Conservation (phyloP, 2,797 vertebrate species). For the Staurois parvus region DNA sequence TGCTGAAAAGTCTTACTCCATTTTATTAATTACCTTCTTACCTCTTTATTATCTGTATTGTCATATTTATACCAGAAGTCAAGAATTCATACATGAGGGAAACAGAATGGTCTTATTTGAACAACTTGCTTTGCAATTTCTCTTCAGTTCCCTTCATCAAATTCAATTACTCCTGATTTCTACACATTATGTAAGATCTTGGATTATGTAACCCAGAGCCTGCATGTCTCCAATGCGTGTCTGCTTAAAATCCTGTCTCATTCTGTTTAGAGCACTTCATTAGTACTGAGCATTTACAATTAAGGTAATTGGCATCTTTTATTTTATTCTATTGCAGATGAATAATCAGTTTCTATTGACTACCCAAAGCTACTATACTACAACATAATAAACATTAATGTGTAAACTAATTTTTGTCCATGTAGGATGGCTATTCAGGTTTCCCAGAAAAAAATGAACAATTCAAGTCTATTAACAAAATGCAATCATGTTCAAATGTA, state of each 20-base stretch:
- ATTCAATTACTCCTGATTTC: conserved; percentile 26
- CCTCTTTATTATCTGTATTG: neutral
- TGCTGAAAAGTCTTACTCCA: neutral
- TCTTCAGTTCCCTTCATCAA: conserved; percentile 18
- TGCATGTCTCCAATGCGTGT: conserved; percentile 19
- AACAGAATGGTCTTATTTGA: neutral
- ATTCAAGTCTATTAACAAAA: too few relatives aligned
- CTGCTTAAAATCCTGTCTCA: conserved; percentile 21
- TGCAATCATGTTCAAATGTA: too few relatives aligned
- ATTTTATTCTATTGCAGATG: neutral
- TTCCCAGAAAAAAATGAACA: neutral
- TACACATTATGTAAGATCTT: conserved; percentile 35
- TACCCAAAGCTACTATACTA: neutral
- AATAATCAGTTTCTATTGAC: conserved; percentile 1
- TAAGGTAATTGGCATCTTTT: conserved; percentile 10
- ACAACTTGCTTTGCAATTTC: neutral
- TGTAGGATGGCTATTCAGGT: neutral
- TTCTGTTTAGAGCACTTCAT: conserved; percentile 25
- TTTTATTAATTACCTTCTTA: neutral
- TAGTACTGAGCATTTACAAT: conserved; percentile 2
- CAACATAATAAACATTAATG: neutral
- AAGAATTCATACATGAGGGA: neutral
- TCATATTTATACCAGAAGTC: neutral
- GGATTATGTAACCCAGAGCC: conserved; percentile 13
- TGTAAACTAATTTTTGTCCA: neutral